Base-by-base conservation (phyloP, 2,113 vertebrate species). In the Pteruthius melanotis region DNA sequence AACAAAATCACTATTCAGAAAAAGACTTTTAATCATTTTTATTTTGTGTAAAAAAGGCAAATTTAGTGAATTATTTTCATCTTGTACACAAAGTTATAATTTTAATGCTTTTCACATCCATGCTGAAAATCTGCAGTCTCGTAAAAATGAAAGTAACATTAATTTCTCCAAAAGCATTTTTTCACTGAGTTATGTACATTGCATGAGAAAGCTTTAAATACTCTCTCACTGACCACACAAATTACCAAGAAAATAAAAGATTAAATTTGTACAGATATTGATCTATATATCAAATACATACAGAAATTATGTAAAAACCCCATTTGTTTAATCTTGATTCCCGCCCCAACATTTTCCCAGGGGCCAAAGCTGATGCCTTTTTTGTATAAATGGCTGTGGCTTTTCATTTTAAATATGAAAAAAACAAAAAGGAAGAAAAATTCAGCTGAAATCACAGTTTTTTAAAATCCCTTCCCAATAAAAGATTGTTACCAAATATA, bases 1-100 rank as follows among this genome's bases (percentile, higher is more conserved):
- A 84, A 68, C 8, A 50, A 42, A 66, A 40, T 8, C 42, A 30
- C 44, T 23, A 24, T 2, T 33, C 56, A 91, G 8, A 27, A 75
- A 21, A n/a, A 40, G 45, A 59, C 83, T 95, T 93, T 97, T 98
- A 81, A 97, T 97, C 37, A 64, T 98, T 98, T 98, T 99, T 99
- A 99, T 99, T 99, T 98, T 99, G 99, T 99, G 99, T 99, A 99
- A 99, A 99, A 99, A 98, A 98, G 98, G 98, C 97, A 98, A 98
- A 98, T 98, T 98, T 98, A 98, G 98, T 98, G 98, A 98, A 99
- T 98, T 98, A 98, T 98, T 98, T 99, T 98, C 98, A 98, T 98
- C 97, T 98, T 98, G 98, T 98, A 98, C 98, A 98, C 98, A 98
- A 98, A 98, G 97, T 98, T 98, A 98, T 98, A 98, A 98, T 98